phyloP scores from a whole-genome alignment of 2,888 invertebrate species.

The Rhagium mordax region DNA sequence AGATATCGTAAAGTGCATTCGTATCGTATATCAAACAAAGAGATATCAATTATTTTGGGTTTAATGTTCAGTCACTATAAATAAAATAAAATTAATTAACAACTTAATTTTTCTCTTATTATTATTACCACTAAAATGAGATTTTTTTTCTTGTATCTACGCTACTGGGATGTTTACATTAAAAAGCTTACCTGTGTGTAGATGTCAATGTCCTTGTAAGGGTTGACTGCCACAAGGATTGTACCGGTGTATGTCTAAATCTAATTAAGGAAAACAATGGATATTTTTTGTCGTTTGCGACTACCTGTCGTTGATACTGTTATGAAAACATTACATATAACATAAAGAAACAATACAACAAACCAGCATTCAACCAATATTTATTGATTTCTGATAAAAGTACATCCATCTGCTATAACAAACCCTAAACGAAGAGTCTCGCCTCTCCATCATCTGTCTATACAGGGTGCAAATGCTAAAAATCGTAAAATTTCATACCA shows the following conservation, averaged over 20 bases:
- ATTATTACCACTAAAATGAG: too few species aligned
- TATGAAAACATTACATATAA: not conserved
- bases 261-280: conserved; percentile 72
- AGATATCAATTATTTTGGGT: too few species aligned
- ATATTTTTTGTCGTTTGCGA: not conserved
- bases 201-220: conserved; percentile 92
- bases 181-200: conserved; percentile 84
- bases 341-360: not conserved
- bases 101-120: too few species aligned
- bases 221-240: conserved; percentile 94
- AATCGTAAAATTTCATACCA: too few species aligned
- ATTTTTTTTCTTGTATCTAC: too few species aligned
- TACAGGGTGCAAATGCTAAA: not conserved
- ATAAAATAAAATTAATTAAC: too few species aligned
- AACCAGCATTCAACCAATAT: not conserved
- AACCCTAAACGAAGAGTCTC: not conserved
- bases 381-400: not conserved
- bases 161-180: conserved; percentile 54
- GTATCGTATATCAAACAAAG: too few species aligned
- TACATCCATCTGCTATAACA: not conserved
- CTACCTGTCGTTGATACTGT: not conserved
- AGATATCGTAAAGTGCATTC: too few species aligned
- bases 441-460: not conserved
- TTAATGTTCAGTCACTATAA: too few species aligned
- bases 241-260: conserved; percentile 93